These are phyloP conservation scores for Sphecodes monilicornis DNA, from an alignment of 2,888 invertebrate species.

Conservation along the genomic window DNA sequence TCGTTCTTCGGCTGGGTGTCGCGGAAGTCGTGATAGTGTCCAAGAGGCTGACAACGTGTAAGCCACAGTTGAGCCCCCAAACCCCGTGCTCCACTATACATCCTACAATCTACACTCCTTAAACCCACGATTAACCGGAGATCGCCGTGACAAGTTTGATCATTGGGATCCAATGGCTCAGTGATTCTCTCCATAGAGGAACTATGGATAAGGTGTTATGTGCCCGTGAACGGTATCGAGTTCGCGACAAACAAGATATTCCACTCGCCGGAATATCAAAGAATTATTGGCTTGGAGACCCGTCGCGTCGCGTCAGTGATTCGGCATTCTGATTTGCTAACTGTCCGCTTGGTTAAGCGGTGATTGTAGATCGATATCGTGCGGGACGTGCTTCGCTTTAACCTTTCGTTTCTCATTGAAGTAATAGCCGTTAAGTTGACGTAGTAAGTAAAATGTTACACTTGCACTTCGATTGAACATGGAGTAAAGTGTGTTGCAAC, in stretches of 20 bases:
- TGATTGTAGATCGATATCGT: constrained; percentile 11
- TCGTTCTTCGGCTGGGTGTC: neutral
- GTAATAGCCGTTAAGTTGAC: neutral
- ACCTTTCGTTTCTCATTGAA: neutral
- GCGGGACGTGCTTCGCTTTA: neutral
- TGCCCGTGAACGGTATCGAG: constrained; percentile 10
- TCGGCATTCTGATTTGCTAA: neutral
- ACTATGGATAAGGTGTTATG: constrained; percentile 28
- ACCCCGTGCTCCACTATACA: neutral
- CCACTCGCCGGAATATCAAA: constrained; percentile 21
- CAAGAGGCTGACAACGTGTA: neutral
- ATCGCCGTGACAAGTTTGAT: constrained; percentile 5
- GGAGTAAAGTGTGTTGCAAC: neutral
- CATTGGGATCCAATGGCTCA: neutral
- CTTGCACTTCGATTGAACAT: neutral
- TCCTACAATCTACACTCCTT: too few species aligned
- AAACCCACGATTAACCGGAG: constrained; percentile 10
- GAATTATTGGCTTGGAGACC: constrained; percentile 3
- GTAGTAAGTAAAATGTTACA: constrained; percentile 20
- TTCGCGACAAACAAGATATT: neutral
- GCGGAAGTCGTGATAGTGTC: constrained; percentile 1
- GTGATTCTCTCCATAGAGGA: constrained; percentile 10
- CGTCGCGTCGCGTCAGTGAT: constrained; percentile 16
- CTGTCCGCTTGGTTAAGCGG: neutral
- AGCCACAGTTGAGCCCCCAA: neutral